A percentile compares a stretch with the other conserved stretches of the same genome.
Conservation (phyloP, 2,888 invertebrate genomes). For the Chymomyza amoena region DNA sequence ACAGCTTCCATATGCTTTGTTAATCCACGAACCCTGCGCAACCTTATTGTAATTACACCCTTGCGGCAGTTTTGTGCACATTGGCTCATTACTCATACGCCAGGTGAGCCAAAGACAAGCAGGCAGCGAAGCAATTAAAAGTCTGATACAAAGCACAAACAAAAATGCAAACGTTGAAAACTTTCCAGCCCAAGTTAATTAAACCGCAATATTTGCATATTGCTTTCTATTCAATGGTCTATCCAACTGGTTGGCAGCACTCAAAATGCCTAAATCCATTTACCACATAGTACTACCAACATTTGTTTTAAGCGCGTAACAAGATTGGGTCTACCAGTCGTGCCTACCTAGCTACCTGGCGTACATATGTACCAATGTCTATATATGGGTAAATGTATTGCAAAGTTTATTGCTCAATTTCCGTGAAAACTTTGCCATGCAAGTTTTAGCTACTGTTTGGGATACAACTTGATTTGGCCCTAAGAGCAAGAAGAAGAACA, state of each 20-base stretch:
- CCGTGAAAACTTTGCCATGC: slow-evolving; percentile 56
- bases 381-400: slow-evolving; percentile 34
- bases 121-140: slow-evolving; percentile 11
- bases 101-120: slow-evolving; percentile 31
- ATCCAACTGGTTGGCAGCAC: slow-evolving; percentile 33
- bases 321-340: neutral
- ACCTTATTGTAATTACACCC: neutral
- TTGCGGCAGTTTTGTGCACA: neutral
- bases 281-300: slow-evolving; percentile 1
- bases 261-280: neutral
- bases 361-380: slow-evolving; percentile 9
- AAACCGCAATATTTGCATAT: slow-evolving; percentile 72
- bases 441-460: slow-evolving; percentile 63
- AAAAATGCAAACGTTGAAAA: slow-evolving; percentile 39
- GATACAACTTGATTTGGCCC: slow-evolving; percentile 49
- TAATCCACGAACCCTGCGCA: neutral
- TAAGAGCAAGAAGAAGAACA: neutral
- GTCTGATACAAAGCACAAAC: neutral
- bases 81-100: slow-evolving; percentile 49
- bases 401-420: slow-evolving; percentile 68
- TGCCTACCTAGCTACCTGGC: neutral
- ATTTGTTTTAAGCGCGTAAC: slow-evolving; percentile 16
- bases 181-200: slow-evolving; percentile 57
- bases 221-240: slow-evolving; percentile 42
- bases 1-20: neutral